phyloP scores from a whole-genome alignment of 2,113 vertebrate genomes.

The Vidua chalybeata region DNA sequence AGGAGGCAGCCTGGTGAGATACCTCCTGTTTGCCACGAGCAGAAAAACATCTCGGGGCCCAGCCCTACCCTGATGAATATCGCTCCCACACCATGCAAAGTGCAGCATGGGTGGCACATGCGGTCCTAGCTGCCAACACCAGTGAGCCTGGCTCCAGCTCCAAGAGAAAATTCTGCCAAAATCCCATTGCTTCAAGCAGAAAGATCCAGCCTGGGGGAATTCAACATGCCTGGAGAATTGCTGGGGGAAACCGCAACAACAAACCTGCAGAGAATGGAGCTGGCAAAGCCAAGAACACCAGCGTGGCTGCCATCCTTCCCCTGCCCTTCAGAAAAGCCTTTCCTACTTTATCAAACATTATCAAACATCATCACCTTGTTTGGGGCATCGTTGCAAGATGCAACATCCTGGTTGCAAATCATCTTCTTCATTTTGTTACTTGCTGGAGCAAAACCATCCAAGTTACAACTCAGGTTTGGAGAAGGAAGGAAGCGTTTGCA shows the following conservation, averaged over 20 bases:
- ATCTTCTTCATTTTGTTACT: background rate
- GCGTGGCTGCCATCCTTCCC: background rate
- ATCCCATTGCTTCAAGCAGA: background rate
- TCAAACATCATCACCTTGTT: rapidly evolving
- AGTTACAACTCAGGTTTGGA: background rate
- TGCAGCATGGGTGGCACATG: background rate
- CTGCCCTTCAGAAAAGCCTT: background rate
- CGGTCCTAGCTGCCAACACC: background rate
- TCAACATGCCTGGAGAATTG: background rate
- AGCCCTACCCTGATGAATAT: rapidly evolving
- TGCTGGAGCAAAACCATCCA: background rate
- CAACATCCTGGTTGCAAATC: background rate
- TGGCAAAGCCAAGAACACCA: background rate
- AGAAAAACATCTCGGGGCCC: background rate
- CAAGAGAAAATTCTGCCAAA: background rate
- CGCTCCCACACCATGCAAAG: background rate
- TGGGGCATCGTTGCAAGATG: background rate
- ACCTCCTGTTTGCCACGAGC: rapidly evolving
- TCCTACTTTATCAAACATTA: background rate
- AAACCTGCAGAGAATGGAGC: background rate
- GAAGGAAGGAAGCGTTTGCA: background rate
- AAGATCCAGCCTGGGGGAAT: background rate
- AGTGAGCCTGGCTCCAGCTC: background rate
- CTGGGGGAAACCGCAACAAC: background rate
- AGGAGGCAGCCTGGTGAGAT: background rate